Evolutionary conservation across 2,888 invertebrate species (phyloP).

Genomic region (Pemphredon lugubris): DNA sequence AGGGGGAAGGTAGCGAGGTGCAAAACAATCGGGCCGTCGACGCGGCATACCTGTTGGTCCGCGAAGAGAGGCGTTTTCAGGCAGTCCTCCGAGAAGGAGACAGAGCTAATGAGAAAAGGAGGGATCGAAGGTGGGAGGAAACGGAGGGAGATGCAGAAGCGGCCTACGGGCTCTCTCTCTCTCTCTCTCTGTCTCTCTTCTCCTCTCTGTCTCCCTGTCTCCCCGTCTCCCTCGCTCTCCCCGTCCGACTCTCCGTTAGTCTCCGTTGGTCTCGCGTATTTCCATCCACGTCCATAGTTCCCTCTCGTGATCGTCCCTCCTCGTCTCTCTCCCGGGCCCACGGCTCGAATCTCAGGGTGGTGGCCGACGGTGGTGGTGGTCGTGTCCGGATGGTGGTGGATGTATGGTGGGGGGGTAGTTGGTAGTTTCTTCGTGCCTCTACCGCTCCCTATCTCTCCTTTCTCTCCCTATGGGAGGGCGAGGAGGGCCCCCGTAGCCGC

Average conservation of each 20-base stretch:
- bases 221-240: slow-evolving; percentile 21
- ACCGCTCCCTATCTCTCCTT: slow-evolving; percentile 65
- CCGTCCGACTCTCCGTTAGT: slow-evolving; percentile 12
- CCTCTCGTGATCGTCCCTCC: slow-evolving; percentile 46
- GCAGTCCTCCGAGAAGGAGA: slow-evolving; percentile 24
- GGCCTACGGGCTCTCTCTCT: slow-evolving; percentile 36
- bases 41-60: slow-evolving; percentile 46
- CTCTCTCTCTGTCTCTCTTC: slow-evolving; percentile 2
- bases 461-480: slow-evolving; percentile 71
- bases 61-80: slow-evolving; percentile 47
- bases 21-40: slow-evolving; percentile 44
- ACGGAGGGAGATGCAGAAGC: slow-evolving; percentile 47
- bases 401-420: slow-evolving; percentile 71
- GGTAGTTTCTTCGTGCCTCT: slow-evolving; percentile 69
- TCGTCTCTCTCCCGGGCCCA: no score
- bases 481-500: slow-evolving; percentile 71
- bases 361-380: slow-evolving; percentile 64
- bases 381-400: slow-evolving; percentile 70
- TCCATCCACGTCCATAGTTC: slow-evolving; percentile 48
- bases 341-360: slow-evolving; percentile 58
- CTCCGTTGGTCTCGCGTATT: slow-evolving; percentile 41
- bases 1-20: slow-evolving; percentile 23
- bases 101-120: slow-evolving; percentile 25
- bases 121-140: slow-evolving; percentile 32
- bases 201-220: slow-evolving; percentile 22